Conservation (phyloP, 2,888 invertebrate species). For the Ophonus ardosiacus region DNA sequence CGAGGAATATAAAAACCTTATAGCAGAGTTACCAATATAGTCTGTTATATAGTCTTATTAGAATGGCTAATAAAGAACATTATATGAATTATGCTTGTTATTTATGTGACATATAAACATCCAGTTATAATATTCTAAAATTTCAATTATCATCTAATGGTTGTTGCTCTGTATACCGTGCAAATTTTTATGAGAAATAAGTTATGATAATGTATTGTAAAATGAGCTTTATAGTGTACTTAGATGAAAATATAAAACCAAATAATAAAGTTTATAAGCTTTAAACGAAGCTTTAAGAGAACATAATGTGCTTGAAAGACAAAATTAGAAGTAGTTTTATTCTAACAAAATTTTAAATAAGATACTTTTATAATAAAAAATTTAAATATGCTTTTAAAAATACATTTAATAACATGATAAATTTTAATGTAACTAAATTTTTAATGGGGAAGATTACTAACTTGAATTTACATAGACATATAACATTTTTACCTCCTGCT, state of each 20-base stretch:
- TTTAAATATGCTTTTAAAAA: too few relatives aligned
- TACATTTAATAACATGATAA: too few relatives aligned
- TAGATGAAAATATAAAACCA: conserved; percentile 36
- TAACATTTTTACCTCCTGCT: too few relatives aligned
- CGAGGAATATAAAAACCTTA: conserved; percentile 65
- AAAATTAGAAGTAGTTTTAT: too few relatives aligned
- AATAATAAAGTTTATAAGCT: conserved; percentile 22
- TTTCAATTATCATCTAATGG: background rate
- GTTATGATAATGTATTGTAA: conserved; percentile 53
- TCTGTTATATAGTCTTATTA: conserved; percentile 24
- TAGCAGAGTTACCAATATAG: conserved; percentile 63
- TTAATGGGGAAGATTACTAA: too few relatives aligned
- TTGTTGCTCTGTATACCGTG: background rate
- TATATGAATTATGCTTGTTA: conserved; percentile 6
- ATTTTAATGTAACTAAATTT: too few relatives aligned
- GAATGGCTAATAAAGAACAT: conserved; percentile 2
- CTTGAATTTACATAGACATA: too few relatives aligned
- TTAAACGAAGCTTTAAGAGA: background rate
- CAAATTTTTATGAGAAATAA: conserved; percentile 12
- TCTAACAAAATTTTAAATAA: too few relatives aligned
- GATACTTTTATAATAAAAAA: too few relatives aligned
- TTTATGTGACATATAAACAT: conserved; percentile 29
- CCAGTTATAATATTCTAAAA: conserved; percentile 11
- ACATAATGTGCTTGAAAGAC: conserved; percentile 23
- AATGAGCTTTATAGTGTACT: conserved; percentile 54